Conservation (phyloP, 2,797 vertebrate genomes). For the Holocentrus rufus region DNA sequence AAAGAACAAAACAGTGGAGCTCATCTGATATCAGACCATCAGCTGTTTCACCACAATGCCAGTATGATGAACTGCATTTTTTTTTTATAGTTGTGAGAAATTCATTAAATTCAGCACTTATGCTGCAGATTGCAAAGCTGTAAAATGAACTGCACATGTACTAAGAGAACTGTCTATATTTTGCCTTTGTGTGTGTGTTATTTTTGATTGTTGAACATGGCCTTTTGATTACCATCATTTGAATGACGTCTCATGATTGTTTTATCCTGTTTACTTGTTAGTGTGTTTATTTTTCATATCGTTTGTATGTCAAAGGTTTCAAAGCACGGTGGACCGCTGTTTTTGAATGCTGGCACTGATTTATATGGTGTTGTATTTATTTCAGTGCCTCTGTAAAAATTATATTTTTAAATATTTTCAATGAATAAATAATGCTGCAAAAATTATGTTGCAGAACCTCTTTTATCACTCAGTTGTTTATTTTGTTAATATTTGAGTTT, state of each 20-base stretch:
- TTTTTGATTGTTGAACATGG: constrained; percentile 19
- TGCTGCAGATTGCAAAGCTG: constrained; percentile 6
- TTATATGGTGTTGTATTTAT: constrained; percentile 54
- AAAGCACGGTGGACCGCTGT: not conserved
- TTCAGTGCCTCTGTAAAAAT: constrained; percentile 70
- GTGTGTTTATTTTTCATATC: constrained; percentile 28
- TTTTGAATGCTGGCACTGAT: constrained; percentile 24
- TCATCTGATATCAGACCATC: not conserved
- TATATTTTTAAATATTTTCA: constrained; percentile 72
- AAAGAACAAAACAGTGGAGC: constrained; percentile 23
- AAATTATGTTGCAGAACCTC: not conserved
- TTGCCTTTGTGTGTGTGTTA: constrained; percentile 29
- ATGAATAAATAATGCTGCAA: constrained; percentile 74
- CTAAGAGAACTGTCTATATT: constrained; percentile 28
- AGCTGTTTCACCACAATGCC: constrained; percentile 44
- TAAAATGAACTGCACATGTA: constrained; percentile 7
- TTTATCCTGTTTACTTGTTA: constrained; percentile 29
- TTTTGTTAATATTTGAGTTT: not conserved
- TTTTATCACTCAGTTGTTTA: not conserved
- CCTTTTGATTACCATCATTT: constrained; percentile 27
- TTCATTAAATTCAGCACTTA: constrained; percentile 1
- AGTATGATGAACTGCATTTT: constrained; percentile 9
- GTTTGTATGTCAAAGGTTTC: constrained; percentile 38
- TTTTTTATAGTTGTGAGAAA: not conserved
- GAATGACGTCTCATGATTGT: constrained; percentile 37